A percentile compares a stretch with the other conserved stretches of the same genome.
Conservation (phyloP, 2,888 invertebrate species). For the Cecidostiba fungosa region DNA sequence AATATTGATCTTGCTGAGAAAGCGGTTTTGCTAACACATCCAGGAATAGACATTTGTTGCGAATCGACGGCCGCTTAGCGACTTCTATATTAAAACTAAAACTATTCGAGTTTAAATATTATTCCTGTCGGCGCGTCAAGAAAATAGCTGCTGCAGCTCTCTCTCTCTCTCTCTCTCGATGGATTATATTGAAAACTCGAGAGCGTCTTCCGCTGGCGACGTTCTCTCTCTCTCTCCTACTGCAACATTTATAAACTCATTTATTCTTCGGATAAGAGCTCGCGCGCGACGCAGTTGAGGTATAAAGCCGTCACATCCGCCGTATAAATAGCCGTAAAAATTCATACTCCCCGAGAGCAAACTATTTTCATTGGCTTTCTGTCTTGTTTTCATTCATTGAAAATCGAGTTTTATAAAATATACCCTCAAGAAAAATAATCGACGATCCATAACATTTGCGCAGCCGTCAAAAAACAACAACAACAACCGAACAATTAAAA, state of each 20-base stretch:
- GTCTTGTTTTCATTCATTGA: background rate
- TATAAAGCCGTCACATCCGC: background rate
- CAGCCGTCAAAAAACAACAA: background rate
- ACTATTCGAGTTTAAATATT: conserved; percentile 22
- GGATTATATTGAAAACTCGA: conserved; percentile 12
- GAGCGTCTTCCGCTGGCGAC: background rate
- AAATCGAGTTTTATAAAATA: background rate
- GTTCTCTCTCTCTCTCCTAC: background rate
- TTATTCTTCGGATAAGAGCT: background rate
- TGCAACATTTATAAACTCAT: conserved; percentile 17
- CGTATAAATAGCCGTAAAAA: conserved; percentile 13
- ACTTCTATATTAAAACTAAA: conserved; percentile 34
- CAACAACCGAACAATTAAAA: background rate
- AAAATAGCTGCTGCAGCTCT: background rate
- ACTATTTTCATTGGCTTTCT: conserved; percentile 9
- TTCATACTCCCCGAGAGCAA: background rate
- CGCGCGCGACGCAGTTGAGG: background rate
- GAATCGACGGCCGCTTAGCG: background rate
- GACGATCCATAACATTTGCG: background rate
- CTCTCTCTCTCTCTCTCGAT: too few relatives aligned
- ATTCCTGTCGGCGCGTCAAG: background rate
- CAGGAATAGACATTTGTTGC: conserved; percentile 21
- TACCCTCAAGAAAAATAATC: background rate
- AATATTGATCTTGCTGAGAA: conserved; percentile 39
- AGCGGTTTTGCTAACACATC: conserved; percentile 15